These are phyloP conservation scores for Peromyscus melanophrys DNA, from an alignment of 2,797 vertebrate genomes.

Conservation along the genomic window DNA sequence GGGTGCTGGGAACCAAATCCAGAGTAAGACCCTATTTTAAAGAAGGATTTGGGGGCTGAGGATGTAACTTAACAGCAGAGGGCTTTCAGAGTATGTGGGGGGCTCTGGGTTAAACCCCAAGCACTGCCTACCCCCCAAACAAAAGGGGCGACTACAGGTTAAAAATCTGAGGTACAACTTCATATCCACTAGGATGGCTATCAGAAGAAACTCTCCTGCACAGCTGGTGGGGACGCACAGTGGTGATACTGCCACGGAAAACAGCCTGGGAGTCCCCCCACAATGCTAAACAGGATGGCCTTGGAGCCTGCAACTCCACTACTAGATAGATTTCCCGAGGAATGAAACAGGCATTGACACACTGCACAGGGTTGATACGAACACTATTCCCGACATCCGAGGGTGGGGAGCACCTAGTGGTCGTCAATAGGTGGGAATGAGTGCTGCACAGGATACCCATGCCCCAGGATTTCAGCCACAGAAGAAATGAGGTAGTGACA, in stretches of 20 bases:
- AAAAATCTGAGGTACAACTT: neutral
- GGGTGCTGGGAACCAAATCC: neutral
- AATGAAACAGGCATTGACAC: neutral
- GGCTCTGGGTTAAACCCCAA: neutral
- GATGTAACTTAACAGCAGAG: neutral
- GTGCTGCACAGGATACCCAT: neutral
- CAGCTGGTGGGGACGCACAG: neutral
- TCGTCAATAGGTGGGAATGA: neutral
- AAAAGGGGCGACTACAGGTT: neutral
- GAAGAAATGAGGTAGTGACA: neutral
- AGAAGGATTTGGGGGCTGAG: neutral
- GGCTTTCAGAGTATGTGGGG: neutral
- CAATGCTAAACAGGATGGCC: neutral
- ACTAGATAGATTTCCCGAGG: neutral
- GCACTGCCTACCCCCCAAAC: neutral
- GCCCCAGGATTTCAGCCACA: neutral
- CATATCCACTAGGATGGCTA: neutral
- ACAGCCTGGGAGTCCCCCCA: neutral
- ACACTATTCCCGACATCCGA: neutral
- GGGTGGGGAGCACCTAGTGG: neutral
- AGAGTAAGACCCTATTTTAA: neutral
- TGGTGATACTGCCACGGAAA: neutral
- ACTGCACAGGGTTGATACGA: neutral
- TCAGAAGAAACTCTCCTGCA: neutral
- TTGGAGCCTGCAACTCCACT: neutral